Percentiles rank a stretch among this genome's conserved stretches.
phyloP scores from a whole-genome alignment of 2,113 vertebrate genomes.

The Pongo pygmaeus region DNA sequence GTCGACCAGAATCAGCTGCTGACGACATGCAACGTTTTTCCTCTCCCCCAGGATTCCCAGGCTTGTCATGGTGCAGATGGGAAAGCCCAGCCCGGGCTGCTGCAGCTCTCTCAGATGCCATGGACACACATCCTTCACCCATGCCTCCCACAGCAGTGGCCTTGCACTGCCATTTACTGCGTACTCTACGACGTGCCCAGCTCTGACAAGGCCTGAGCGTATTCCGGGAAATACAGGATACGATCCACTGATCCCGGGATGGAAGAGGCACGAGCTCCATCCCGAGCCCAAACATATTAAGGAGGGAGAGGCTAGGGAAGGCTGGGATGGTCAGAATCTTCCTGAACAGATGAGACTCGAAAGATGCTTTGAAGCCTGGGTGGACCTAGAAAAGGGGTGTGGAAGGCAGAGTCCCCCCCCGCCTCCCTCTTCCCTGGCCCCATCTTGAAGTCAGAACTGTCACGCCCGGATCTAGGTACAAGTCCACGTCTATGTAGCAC shows the following conservation, averaged over 20 bases:
- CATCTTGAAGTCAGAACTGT: neutral
- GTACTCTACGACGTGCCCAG: fast-evolving
- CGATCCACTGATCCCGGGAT: fast-evolving
- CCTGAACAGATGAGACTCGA: neutral
- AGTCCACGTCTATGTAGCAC: fast-evolving
- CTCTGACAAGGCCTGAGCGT: fast-evolving
- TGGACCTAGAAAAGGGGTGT: neutral
- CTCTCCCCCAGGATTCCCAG: fast-evolving
- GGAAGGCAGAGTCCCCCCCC: no score
- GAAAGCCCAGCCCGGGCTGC: neutral
- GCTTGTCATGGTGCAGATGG: neutral
- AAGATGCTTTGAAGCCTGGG: neutral
- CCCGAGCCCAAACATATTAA: fast-evolving
- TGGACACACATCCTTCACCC: fast-evolving
- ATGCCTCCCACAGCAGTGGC: fast-evolving
- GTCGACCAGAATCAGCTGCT: neutral
- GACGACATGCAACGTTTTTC: fast-evolving
- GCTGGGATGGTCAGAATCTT: fast-evolving
- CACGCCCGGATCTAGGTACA: fast-evolving
- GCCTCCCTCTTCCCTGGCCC: fast-evolving
- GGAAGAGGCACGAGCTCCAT: fast-evolving
- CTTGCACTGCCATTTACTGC: fast-evolving
- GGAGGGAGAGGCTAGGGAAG: neutral
- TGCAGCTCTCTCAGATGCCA: neutral
- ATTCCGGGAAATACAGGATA: neutral